phyloP scores from a whole-genome alignment of 2,113 vertebrate species.

The Chelonoidis abingdonii region DNA sequence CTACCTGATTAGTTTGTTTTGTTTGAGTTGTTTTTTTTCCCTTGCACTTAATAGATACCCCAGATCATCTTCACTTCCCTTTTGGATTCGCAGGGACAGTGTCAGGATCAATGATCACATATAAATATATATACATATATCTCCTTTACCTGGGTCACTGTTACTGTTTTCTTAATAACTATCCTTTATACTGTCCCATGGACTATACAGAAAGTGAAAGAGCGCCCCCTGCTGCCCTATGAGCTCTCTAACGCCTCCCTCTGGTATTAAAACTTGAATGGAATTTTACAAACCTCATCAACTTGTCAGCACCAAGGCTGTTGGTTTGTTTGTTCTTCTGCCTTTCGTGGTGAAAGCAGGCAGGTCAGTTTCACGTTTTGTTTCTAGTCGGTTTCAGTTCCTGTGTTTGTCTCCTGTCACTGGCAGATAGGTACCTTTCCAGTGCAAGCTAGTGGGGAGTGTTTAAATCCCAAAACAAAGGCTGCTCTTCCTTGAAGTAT shows the following conservation, averaged over 20 bases:
- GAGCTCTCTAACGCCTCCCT: neutral
- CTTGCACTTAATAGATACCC: neutral
- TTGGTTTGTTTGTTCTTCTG: neutral
- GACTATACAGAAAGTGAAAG: neutral
- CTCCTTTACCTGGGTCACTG: neutral
- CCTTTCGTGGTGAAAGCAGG: neutral
- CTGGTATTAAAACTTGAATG: neutral
- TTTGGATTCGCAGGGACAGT: neutral
- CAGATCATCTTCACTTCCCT: neutral
- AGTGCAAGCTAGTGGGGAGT: neutral
- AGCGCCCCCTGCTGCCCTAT: neutral
- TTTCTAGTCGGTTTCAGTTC: neutral
- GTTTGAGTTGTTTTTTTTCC: too few relatives aligned
- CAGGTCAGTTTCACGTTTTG: neutral
- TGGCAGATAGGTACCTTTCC: neutral
- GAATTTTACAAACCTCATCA: neutral
- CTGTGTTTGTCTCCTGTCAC: neutral
- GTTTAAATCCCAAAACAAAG: neutral
- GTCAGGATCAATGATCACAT: neutral
- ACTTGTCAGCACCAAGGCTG: neutral
- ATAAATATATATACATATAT: neutral
- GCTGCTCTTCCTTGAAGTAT: neutral
- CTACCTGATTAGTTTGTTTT: neutral
- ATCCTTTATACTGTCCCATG: neutral
- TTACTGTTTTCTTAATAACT: neutral